These are phyloP conservation scores for Stenichneumon culpator DNA, from an alignment of 2,888 invertebrate genomes.

Conservation along the genomic window DNA sequence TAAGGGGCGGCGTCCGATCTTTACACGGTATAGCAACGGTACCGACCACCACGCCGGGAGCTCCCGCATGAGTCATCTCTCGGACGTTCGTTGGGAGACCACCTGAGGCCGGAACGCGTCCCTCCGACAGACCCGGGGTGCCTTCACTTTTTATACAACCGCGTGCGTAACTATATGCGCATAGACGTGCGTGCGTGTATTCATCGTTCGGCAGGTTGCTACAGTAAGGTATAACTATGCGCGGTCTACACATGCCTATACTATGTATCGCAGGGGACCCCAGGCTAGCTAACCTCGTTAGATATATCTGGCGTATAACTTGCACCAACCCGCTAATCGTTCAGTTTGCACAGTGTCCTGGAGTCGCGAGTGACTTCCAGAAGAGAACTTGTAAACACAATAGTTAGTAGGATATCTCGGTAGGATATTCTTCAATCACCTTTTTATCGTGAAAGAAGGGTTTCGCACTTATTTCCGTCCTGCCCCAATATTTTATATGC, in stretches of 20 bases:
- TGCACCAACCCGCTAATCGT: slow-evolving; percentile 60
- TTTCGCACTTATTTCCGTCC: too few relatives aligned
- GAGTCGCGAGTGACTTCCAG: slow-evolving; percentile 21
- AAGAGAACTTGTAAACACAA: slow-evolving; percentile 44
- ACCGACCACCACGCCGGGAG: slow-evolving; percentile 68
- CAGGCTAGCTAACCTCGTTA: slow-evolving; percentile 82
- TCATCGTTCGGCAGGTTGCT: slow-evolving; percentile 18
- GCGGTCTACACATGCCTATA: slow-evolving; percentile 1
- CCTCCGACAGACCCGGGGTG: slow-evolving; percentile 45
- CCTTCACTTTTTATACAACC: slow-evolving; percentile 49
- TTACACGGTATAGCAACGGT: slow-evolving; percentile 65
- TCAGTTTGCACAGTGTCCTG: slow-evolving; percentile 44
- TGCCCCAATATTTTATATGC: too few relatives aligned
- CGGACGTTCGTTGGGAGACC: slow-evolving; percentile 58
- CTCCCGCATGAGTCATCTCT: slow-evolving; percentile 72
- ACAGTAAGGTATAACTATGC: neutral
- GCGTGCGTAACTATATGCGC: slow-evolving; percentile 14
- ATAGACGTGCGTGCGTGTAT: slow-evolving; percentile 22
- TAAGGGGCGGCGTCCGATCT: slow-evolving; percentile 74
- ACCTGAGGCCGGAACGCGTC: slow-evolving; percentile 63
- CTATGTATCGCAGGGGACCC: slow-evolving; percentile 23
- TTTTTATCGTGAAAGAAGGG: neutral
- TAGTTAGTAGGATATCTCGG: slow-evolving; percentile 17
- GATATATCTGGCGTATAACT: slow-evolving; percentile 66
- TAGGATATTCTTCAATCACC: neutral